Base-by-base conservation (phyloP, 2,113 vertebrate genomes). In the Phyllostomus discolor region DNA sequence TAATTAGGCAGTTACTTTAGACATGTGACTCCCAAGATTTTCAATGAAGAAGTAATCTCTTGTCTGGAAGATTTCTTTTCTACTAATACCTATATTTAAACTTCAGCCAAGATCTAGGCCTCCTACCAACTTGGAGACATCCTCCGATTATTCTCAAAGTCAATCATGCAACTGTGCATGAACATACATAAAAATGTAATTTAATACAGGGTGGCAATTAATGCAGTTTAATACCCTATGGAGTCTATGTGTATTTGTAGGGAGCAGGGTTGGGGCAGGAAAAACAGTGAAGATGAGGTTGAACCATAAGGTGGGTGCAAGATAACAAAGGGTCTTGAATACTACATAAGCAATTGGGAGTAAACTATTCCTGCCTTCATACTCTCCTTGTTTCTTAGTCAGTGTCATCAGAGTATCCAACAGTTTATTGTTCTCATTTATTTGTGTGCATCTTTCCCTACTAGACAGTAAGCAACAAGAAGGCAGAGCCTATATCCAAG, bases 1-100 rank as follows among this genome's bases (percentile, higher is more conserved):
- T 59, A 20, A 66, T 88, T 59, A 79, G 54, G 19, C 7, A 12
- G n/a, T 84, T 92, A 67, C 16, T 87, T 95, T 57, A 81, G 52
- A 96, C 83, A 86, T 33, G 19, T 33, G 38, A 64, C 38, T 92
- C 94, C 28, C 14, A 48, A 87, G 66, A 70, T 72, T 70, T 81
- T 69, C 66, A 35, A 3, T 19, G 6, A 94, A 33, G 57, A 88
- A 64, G 3, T 54, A 69, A 64, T 70, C 16, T 54, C 10, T 62
- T 95, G 38, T 11, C 33, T 90, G 9, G 10, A 69, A 64, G 28
- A 59, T 26, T 26, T n/a, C 54, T 62, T 62, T 70, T 6, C n/a
- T 5, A 59, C 11, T 24, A 28, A 79, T 64, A 20, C 19, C 46
- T 90, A 9, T 24, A 75, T 91, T 86, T 89, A 87, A 93, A 72